Evolutionary conservation across 2,113 vertebrate species (phyloP), one percentile per base, ranked within the genome.

Genomic region (Triplophysa dalaica): DNA sequence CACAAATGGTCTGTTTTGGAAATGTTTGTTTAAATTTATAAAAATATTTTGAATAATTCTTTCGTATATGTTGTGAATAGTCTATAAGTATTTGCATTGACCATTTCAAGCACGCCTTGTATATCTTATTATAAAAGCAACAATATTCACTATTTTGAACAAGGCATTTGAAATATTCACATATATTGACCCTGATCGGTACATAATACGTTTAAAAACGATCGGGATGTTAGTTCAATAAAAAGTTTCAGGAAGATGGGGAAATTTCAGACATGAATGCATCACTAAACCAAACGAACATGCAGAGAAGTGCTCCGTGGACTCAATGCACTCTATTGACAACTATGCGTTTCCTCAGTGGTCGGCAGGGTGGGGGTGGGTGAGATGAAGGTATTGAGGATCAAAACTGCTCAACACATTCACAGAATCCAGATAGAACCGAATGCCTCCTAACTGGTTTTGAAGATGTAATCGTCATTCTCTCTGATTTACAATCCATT

Each of bases 381-480:
- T 38, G 75, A 65, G 62, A 19, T 77, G 75, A 17, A 65, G 74
- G 73, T 62, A 75, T 75, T 58, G 73, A 41, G 73, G 73, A 63
- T 76, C 61, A 8, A 9, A 62, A 26, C 61, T 76, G 26, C 74
- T 65, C 74, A 63, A 64, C 50, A 75, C 60, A 75, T 12, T 75
- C 10, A 16, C 33, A 7, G 6, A 38, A 38, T 38, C 6, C 33
- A 3, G 22, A 64, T 7, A 50, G 16, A 58, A 58, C 8, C 54
- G 2, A n/a, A 58, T 58, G 54, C 54, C 8, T 58, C n/a, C 54
- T 21, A 2, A 6, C 17, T 13, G 14, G 54, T 58, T 58, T 58
- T 9, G 13, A 52, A 58, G 19, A 58, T 10, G 54, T n/a, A 58
- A 58, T 38, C 33, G 33, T 38, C 16, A 8, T 58, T 16, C 54